A percentile compares a stretch with the other conserved stretches of the same genome.
Conservation (phyloP, 2,797 vertebrate species). For the Poeciliopsis presidionis region DNA sequence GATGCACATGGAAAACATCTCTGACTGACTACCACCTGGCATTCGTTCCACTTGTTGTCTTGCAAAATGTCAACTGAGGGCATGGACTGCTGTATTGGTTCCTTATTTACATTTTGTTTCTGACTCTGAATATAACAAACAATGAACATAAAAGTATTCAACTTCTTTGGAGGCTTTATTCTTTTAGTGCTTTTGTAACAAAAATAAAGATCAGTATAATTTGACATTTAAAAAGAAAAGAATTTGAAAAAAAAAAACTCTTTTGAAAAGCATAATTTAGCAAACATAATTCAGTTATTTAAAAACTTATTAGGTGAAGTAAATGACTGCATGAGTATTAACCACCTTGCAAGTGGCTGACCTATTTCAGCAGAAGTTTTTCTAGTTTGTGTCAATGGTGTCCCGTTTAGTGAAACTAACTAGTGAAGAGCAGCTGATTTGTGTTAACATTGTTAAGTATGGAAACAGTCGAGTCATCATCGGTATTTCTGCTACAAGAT, state of each 20-base stretch:
- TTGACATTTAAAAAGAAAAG: not conserved
- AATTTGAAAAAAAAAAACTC: not conserved
- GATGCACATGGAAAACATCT: conserved; percentile 16
- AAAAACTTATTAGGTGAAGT: not conserved
- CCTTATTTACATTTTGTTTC: not conserved
- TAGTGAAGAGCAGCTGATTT: not conserved
- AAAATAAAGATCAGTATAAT: not conserved
- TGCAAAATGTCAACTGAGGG: not conserved
- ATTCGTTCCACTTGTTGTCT: not conserved
- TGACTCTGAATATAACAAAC: too few species aligned
- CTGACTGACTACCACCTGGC: conserved; percentile 5
- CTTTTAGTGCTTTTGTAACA: not conserved
- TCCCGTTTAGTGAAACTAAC: not conserved
- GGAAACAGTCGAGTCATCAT: not conserved
- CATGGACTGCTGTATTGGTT: not conserved
- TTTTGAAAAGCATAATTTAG: not conserved
- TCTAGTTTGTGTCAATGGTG: not conserved
- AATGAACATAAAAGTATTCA: not conserved
- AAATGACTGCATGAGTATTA: not conserved
- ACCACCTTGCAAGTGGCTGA: not conserved
- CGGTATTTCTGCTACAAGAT: not conserved
- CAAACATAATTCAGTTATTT: not conserved
- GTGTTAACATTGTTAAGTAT: not conserved
- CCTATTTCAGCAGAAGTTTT: not conserved
- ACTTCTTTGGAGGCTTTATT: not conserved